A percentile compares a stretch with the other conserved stretches of the same genome.
phyloP scores from a whole-genome alignment of 2,113 vertebrate species.

The Lates calcarifer region DNA sequence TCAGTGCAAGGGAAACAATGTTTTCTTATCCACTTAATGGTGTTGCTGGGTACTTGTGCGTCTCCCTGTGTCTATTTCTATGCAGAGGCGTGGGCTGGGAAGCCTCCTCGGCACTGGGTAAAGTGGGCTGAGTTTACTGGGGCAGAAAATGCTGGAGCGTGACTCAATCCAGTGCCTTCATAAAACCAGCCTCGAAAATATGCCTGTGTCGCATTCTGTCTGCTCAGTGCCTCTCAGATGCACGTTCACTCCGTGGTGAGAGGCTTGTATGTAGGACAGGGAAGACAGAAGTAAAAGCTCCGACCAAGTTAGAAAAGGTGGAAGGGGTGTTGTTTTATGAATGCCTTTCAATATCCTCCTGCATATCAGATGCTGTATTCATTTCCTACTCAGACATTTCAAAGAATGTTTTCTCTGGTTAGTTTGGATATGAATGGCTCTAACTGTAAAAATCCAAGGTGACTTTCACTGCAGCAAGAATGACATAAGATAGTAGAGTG shows the following conservation, averaged over 20 bases:
- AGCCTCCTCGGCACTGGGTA: conserved; percentile 65
- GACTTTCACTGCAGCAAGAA: conserved; percentile 51
- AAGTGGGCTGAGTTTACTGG: conserved; percentile 83
- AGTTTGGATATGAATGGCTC: conserved; percentile 17
- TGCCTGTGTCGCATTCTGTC: conserved; percentile 72
- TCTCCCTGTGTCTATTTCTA: conserved; percentile 61
- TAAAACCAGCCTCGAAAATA: conserved; percentile 75
- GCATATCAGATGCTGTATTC: background rate
- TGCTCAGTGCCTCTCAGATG: conserved; percentile 61
- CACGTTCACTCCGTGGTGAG: conserved; percentile 22
- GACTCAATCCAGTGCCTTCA: conserved; percentile 77
- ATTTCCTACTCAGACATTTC: background rate
- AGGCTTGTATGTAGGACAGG: conserved; percentile 57
- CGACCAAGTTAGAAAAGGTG: conserved; percentile 14
- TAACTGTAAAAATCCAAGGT: conserved; percentile 55
- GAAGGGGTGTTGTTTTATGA: conserved; percentile 2
- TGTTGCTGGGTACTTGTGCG: conserved; percentile 26
- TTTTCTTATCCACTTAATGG: conserved; percentile 34
- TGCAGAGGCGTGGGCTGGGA: conserved; percentile 40
- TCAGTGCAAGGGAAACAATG: conserved; percentile 45
- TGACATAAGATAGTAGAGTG: conserved; percentile 46
- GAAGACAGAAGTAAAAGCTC: conserved; percentile 5
- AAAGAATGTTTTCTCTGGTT: conserved; percentile 1
- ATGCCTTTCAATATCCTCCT: background rate
- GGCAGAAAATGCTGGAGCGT: conserved; percentile 83